Evolutionary conservation across 1,140 invertebrate genomes (phyloP).

Genomic region (Coptotermes formosanus): DNA sequence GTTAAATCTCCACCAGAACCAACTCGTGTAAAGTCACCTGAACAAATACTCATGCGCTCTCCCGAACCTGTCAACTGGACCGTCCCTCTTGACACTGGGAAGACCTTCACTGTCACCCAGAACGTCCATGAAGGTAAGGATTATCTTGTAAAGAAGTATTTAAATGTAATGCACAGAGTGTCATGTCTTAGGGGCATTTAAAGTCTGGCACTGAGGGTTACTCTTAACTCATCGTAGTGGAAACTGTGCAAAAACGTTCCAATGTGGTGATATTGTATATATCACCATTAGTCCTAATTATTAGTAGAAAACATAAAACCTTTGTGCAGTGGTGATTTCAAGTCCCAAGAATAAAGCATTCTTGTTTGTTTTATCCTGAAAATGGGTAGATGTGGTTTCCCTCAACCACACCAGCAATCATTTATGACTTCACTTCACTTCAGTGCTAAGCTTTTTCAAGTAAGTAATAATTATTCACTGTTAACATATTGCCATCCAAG

Average conservation of each 20-base stretch:
- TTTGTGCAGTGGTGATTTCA: too few species aligned
- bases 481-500: too few species aligned
- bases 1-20: constrained; percentile 88
- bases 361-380: too few species aligned
- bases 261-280: too few species aligned
- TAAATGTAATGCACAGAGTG: neutral
- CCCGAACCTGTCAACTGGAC: constrained; percentile 93
- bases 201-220: neutral
- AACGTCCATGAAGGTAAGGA: constrained; percentile 80
- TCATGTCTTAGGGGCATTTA: neutral
- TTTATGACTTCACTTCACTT: too few species aligned
- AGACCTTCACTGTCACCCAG: constrained; percentile 88
- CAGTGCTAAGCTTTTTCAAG: too few species aligned
- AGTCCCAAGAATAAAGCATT: too few species aligned
- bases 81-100: constrained; percentile 87
- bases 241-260: neutral
- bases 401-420: too few species aligned
- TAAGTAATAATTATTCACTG: too few species aligned
- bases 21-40: constrained; percentile 87
- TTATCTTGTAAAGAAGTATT: neutral
- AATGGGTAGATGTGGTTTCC: too few species aligned
- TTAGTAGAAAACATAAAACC: too few species aligned
- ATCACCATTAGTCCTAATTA: too few species aligned
- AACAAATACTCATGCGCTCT: constrained; percentile 86
- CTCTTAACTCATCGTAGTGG: neutral